Conservation (phyloP, 2,797 vertebrate genomes). For the Chlorospingus flavigularis region DNA sequence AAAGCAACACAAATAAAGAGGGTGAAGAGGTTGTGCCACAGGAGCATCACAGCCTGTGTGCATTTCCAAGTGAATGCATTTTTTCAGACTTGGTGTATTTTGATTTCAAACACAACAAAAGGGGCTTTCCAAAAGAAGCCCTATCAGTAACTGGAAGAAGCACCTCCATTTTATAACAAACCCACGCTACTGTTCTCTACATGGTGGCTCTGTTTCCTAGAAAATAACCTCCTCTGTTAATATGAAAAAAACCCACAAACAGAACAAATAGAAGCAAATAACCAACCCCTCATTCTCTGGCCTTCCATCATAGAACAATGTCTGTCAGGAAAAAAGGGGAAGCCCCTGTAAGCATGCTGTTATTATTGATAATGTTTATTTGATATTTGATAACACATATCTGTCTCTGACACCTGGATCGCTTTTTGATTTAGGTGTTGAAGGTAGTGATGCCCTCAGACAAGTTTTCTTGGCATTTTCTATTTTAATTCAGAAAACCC, state of each 20-base stretch:
- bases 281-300: neutral
- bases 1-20: neutral
- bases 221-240: neutral
- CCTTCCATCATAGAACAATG: neutral
- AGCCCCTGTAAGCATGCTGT: neutral
- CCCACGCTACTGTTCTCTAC: neutral
- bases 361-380: neutral
- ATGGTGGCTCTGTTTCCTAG: neutral
- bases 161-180: constrained; percentile 1
- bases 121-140: constrained; percentile 50
- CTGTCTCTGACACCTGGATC: neutral
- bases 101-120: constrained; percentile 11
- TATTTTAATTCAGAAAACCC: neutral
- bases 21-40: neutral
- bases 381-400: accelerated
- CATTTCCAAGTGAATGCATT: neutral
- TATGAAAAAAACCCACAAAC: neutral
- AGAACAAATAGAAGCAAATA: neutral
- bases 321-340: neutral
- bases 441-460: neutral
- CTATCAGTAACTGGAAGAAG: constrained; percentile 21
- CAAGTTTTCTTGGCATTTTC: neutral
- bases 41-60: neutral
- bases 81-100: neutral
- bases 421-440: neutral